Percentiles rank a stretch among this genome's conserved stretches.
Evolutionary conservation across 2,888 invertebrate species (phyloP).

Genomic region (Chironomus tentans): DNA sequence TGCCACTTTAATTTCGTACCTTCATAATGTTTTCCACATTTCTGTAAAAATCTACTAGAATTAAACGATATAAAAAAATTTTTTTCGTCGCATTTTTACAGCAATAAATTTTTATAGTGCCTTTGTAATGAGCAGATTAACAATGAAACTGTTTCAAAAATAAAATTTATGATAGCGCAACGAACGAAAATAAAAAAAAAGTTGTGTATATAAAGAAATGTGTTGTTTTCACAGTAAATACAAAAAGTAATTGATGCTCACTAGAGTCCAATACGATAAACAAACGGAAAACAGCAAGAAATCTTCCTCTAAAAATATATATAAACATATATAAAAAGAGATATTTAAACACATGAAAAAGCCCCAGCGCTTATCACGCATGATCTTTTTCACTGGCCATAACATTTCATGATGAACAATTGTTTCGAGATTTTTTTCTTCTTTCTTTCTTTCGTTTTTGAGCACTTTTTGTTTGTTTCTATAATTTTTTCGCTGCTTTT

Average conservation of each 20-base stretch:
- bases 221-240: background rate
- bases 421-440: background rate
- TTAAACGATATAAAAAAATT: background rate
- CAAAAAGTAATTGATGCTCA: conserved; percentile 18
- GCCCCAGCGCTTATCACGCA: conserved; percentile 14
- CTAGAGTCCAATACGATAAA: conserved; percentile 21
- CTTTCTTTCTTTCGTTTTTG: background rate
- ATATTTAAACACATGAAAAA: conserved; percentile 2
- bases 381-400: conserved; percentile 25
- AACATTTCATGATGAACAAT: conserved; percentile 16
- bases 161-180: conserved; percentile 23
- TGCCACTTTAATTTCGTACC: background rate
- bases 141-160: conserved; percentile 21
- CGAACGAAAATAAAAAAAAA: background rate
- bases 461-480: conserved; percentile 18
- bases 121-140: background rate
- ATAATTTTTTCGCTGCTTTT: conserved; percentile 4
- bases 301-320: background rate
- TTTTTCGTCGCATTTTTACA: conserved; percentile 17
- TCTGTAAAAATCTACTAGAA: background rate
- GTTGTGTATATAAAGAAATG: background rate
- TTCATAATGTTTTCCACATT: background rate
- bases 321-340: background rate
- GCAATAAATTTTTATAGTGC: conserved; percentile 20
- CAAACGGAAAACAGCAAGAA: conserved; percentile 23